Percentiles rank a stretch among this genome's conserved stretches.
Conservation (phyloP, 2,113 vertebrate genomes). For the Anhinga rufa region DNA sequence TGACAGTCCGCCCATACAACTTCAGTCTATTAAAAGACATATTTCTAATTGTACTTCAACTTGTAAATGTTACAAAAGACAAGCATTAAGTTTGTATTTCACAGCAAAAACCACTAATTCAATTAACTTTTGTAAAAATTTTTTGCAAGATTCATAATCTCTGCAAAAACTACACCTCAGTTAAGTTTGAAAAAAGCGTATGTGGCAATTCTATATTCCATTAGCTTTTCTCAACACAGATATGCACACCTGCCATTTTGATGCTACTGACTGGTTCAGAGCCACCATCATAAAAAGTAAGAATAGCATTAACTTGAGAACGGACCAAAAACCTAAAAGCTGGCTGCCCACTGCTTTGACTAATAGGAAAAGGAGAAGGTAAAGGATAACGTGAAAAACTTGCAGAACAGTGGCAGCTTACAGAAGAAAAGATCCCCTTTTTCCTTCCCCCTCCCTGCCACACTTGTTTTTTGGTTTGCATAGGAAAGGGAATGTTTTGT, state of each 20-base stretch:
- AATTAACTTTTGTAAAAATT: neutral
- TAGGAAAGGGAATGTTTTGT: slow-evolving; percentile 40
- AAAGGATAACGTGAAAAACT: neutral
- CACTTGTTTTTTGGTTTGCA: slow-evolving; percentile 55
- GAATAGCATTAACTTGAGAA: neutral
- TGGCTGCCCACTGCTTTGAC: neutral
- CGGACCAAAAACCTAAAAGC: neutral
- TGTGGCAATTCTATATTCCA: neutral
- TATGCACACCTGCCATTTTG: neutral
- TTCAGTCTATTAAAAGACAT: neutral
- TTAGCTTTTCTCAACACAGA: neutral
- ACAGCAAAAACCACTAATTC: neutral
- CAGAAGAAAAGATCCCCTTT: slow-evolving; percentile 1
- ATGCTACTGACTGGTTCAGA: neutral
- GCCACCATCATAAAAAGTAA: neutral
- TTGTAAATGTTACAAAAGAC: neutral
- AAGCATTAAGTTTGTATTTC: neutral
- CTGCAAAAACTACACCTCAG: neutral
- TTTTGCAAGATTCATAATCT: neutral
- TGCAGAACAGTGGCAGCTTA: neutral
- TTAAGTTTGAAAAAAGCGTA: neutral
- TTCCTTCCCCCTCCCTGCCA: neutral
- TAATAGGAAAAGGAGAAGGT: neutral
- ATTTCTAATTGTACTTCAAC: neutral
- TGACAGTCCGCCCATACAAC: neutral